These are phyloP conservation scores for Apis florea DNA, from an alignment of 1,140 invertebrate genomes.

Conservation along the genomic window DNA sequence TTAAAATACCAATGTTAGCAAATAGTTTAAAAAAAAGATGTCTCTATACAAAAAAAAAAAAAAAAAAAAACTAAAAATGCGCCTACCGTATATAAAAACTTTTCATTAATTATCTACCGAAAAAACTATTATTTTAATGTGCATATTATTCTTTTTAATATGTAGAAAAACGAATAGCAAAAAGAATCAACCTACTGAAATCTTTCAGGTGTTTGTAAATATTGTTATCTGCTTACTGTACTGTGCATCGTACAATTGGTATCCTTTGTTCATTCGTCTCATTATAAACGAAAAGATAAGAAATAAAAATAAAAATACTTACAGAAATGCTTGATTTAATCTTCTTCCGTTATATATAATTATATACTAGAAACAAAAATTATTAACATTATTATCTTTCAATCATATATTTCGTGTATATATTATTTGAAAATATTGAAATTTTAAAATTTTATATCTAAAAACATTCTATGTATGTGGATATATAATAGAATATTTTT, in stretches of 20 bases:
- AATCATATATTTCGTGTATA: neutral
- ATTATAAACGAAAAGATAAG: constrained; percentile 39
- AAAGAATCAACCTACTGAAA: constrained; percentile 18
- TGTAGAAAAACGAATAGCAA: neutral
- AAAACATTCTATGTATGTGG: neutral
- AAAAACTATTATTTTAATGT: constrained; percentile 16
- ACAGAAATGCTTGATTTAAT: neutral
- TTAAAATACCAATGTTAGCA: constrained; percentile 28
- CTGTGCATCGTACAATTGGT: constrained; percentile 58
- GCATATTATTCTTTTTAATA: constrained; percentile 8
- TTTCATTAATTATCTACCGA: constrained; percentile 30
- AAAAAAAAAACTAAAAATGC: neutral
- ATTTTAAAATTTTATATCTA: neutral
- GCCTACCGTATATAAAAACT: constrained; percentile 23
- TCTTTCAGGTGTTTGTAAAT: constrained; percentile 56
- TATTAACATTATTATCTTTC: neutral
- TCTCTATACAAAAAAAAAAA: neutral
- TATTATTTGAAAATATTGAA: neutral
- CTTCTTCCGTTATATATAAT: neutral
- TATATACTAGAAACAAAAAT: neutral
- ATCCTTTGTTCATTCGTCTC: constrained; percentile 57
- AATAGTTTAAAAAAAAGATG: neutral
- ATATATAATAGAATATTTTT: neutral
- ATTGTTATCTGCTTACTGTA: constrained; percentile 60
- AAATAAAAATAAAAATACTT: constrained; percentile 49